These are phyloP conservation scores for Mus minutoides DNA, from an alignment of 2,797 vertebrate genomes.

Conservation along the genomic window DNA sequence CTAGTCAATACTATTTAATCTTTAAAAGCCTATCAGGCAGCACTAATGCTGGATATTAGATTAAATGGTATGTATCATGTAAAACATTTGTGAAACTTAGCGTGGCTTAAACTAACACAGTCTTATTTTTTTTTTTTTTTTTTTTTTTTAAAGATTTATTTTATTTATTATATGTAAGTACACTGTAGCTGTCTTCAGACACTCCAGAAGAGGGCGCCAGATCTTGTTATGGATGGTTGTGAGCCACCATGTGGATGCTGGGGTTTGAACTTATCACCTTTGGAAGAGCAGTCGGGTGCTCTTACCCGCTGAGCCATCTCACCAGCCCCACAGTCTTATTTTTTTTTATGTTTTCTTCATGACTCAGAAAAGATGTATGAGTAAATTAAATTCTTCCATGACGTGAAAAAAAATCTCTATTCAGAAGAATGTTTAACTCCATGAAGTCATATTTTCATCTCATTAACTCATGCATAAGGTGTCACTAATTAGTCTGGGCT, in stretches of 20 bases:
- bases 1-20: slow-evolving; percentile 24
- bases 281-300: too few species aligned
- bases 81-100: background rate
- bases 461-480: background rate
- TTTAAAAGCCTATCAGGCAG: background rate
- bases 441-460: background rate
- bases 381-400: slow-evolving; percentile 30
- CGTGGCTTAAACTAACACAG: background rate
- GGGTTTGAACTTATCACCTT: too few species aligned
- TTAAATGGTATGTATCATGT: slow-evolving; percentile 36
- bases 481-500: background rate
- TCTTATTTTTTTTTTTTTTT: slow-evolving; percentile 43
- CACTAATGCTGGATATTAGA: background rate
- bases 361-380: background rate
- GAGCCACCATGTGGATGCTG: too few species aligned
- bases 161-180: too few species aligned
- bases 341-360: slow-evolving; percentile 42
- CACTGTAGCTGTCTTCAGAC: too few species aligned
- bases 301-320: too few species aligned
- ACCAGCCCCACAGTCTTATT: too few species aligned
- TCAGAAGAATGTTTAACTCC: slow-evolving; percentile 4
- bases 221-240: too few species aligned
- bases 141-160: too few species aligned
- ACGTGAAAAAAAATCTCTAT: slow-evolving; percentile 7
- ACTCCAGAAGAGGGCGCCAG: too few species aligned